Percentiles rank a stretch among this genome's conserved stretches.
These are phyloP conservation scores for Oreochromis spilurus DNA, from an alignment of 2,113 vertebrate species.

Conservation along the genomic window DNA sequence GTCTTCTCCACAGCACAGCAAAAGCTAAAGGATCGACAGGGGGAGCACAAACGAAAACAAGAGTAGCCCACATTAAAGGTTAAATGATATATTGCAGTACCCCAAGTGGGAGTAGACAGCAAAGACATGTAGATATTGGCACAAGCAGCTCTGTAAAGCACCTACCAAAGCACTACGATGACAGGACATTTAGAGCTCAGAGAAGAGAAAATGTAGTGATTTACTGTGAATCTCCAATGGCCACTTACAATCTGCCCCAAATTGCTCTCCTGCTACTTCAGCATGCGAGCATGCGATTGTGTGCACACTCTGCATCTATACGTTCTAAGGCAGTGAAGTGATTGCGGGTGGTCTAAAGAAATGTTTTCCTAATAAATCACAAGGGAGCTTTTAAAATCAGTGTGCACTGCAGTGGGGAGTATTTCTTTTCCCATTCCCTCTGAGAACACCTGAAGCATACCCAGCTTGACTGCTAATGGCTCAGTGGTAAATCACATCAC, in stretches of 20 bases:
- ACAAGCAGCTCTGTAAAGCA: not conserved
- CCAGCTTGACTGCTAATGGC: slow-evolving; percentile 50
- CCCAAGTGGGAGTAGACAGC: not conserved
- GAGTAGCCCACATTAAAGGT: not conserved
- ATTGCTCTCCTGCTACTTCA: slow-evolving; percentile 19
- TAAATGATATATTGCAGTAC: not conserved
- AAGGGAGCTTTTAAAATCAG: slow-evolving; percentile 44
- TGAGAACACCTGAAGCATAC: slow-evolving; percentile 48
- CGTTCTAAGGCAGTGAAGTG: not conserved
- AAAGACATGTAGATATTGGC: not conserved
- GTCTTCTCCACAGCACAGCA: not conserved
- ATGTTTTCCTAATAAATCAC: slow-evolving; percentile 59
- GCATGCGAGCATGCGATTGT: not conserved
- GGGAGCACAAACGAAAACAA: not conserved
- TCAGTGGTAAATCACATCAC: slow-evolving; percentile 37
- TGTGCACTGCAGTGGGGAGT: slow-evolving; percentile 1
- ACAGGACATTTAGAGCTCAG: not conserved
- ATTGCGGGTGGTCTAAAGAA: slow-evolving; percentile 34
- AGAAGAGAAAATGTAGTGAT: slow-evolving; percentile 2
- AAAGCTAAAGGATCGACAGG: not conserved
- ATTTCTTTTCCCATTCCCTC: slow-evolving; percentile 28
- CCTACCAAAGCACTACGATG: not conserved
- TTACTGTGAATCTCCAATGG: slow-evolving; percentile 1
- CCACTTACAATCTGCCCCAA: slow-evolving; percentile 33
- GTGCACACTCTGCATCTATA: slow-evolving; percentile 22